Evolutionary conservation across 1,140 invertebrate genomes (phyloP), one percentile per base, ranked within the genome.

Genomic region (Conopomorpha cramerella): DNA sequence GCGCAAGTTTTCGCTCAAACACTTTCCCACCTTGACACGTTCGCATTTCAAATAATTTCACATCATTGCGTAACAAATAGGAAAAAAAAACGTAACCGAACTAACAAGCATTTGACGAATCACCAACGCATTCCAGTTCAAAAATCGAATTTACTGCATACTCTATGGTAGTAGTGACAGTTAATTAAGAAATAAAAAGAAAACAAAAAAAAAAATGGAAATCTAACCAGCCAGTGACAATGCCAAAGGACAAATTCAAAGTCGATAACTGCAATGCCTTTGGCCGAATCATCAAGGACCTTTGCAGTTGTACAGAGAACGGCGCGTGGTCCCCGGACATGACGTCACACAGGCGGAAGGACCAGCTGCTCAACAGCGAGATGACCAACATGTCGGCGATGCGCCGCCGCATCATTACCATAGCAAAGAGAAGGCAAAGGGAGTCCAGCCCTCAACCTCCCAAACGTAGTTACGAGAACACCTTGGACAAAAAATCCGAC

Each of bases 291-390:
- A 47, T 79, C 12, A 79, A 77, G 39, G 73, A 78, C 43, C 66
- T 78, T 38, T 79, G 77, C 41, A 77, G 74, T 41, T 79, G 77
- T 36, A 67, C 73, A 0, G 73, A 78, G 39, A 68, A 74, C 53
- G 74, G 63, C 15, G 64, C 68, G 16, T 78, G 77, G 77, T 78
- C 74, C 0, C 77, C 74, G 1, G 66, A 72, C n/a, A 76, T 76
- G 71, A 70, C 71, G 8, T 44, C 64, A 10, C 58, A 68, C 10
- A 62, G 43, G 25, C 30, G 62, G 12, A 65, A 62, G 25, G 61
- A 64, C 0, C 64, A 66, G 1, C 56, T 76, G 35, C 43, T 76
- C 11, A 70, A 68, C 48, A 70, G 64, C 40, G 71, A 76, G 45
- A 50, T 76, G 1, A 71, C 71, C 0, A 73, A 76, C 36, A 73